Percentiles rank a stretch among this genome's conserved stretches.
phyloP scores from a whole-genome alignment of 2,113 vertebrate genomes.

The Corynorhinus townsendii region DNA sequence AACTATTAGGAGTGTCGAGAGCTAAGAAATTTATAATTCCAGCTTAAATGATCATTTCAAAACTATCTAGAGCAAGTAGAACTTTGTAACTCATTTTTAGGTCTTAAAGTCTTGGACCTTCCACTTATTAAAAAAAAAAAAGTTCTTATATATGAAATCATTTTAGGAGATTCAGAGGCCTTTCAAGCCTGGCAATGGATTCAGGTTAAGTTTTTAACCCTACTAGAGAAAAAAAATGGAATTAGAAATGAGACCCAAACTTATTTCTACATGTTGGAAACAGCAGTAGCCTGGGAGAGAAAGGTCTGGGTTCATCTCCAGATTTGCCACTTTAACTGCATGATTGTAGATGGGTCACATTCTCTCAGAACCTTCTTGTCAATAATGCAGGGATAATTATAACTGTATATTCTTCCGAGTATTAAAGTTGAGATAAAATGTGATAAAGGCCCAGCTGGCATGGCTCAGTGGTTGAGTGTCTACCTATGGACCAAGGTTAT shows the following conservation, averaged over 20 bases:
- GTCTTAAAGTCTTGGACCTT: not conserved
- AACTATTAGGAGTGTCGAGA: not conserved
- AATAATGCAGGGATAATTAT: not conserved
- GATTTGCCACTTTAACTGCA: not conserved
- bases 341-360: not conserved
- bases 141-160: not conserved
- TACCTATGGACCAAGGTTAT: too few species aligned
- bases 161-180: not conserved
- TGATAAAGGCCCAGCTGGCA: not conserved
- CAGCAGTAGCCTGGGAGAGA: not conserved
- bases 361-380: not conserved
- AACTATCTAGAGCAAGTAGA: not conserved
- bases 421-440: not conserved
- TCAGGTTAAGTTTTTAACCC: not conserved
- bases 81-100: not conserved
- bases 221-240: not conserved
- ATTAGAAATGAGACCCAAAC: not conserved
- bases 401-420: not conserved
- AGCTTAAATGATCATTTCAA: not conserved
- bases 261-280: not conserved
- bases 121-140: conserved; percentile 5
- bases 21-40: not conserved
- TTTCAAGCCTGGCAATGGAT: not conserved
- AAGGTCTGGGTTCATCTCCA: not conserved
- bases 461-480: too few species aligned